phyloP scores from a whole-genome alignment of 1,140 invertebrate species.

The Drosophila punjabiensis region DNA sequence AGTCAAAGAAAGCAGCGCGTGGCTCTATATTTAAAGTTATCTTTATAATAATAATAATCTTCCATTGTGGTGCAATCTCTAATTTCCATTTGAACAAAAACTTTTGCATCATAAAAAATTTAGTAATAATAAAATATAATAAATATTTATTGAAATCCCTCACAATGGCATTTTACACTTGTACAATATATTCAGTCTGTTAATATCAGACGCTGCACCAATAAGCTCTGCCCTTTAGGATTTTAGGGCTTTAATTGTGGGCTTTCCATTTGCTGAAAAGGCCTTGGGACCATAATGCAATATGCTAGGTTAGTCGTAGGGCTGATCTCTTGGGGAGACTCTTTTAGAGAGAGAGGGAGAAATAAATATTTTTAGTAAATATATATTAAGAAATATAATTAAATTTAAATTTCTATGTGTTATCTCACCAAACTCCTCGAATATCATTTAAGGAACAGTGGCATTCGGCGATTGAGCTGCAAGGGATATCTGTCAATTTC shows the following conservation, averaged over 20 bases:
- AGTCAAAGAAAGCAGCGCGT: neutral
- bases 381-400: too few species aligned
- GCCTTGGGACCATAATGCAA: constrained; percentile 90
- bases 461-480: neutral
- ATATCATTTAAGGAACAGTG: neutral
- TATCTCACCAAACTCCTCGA: neutral
- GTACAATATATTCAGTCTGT: constrained; percentile 85
- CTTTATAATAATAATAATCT: too few species aligned
- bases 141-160: neutral
- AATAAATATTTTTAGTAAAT: too few species aligned
- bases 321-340: constrained; percentile 56
- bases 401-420: neutral
- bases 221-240: constrained; percentile 22
- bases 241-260: neutral
- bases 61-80: neutral
- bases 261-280: constrained; percentile 90
- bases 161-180: constrained; percentile 52
- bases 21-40: too few species aligned
- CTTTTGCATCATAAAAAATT: neutral
- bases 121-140: neutral
- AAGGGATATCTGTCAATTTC: neutral
- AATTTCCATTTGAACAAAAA: neutral
- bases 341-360: neutral
- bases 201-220: constrained; percentile 87
- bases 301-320: constrained; percentile 89